Evolutionary conservation across 2,797 vertebrate genomes (phyloP).

Genomic region (Aphelocoma californica): DNA sequence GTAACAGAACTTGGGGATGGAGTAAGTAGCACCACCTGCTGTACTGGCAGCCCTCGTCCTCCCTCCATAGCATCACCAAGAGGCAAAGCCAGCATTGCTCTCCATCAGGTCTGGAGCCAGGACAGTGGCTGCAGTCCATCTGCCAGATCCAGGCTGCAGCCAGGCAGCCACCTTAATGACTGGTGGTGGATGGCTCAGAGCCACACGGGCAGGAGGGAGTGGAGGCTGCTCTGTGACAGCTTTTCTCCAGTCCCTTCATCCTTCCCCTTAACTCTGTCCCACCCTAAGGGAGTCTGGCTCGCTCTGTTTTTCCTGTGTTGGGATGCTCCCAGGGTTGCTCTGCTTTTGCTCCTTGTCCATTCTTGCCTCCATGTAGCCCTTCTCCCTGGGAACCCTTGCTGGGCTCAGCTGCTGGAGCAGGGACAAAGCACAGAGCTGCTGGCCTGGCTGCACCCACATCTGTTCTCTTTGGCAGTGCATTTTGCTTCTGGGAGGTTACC

Average conservation of each 20-base stretch:
- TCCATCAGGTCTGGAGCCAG: not conserved
- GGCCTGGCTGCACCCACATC: not conserved
- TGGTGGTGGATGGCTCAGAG: not conserved
- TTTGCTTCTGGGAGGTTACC: not conserved
- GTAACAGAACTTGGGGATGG: not conserved
- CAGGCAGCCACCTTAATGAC: not conserved
- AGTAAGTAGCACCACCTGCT: not conserved
- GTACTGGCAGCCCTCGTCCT: not conserved
- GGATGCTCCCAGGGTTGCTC: not conserved
- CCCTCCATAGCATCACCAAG: not conserved
- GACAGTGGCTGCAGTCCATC: not conserved
- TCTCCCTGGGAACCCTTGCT: not conserved
- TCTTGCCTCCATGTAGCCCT: fast-evolving
- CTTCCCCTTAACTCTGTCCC: not conserved
- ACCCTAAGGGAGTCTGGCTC: not conserved
- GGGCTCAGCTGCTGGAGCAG: not conserved
- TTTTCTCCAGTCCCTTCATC: not conserved
- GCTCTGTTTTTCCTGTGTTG: fast-evolving
- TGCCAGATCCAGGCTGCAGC: not conserved
- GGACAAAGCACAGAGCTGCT: not conserved
- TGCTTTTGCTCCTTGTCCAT: not conserved
- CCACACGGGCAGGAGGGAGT: not conserved
- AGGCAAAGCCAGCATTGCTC: not conserved
- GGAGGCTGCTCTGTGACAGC: not conserved
- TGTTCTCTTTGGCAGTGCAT: not conserved